These are phyloP conservation scores for Trypoxylus dichotomus DNA, from an alignment of 1,140 invertebrate species.

Conservation along the genomic window DNA sequence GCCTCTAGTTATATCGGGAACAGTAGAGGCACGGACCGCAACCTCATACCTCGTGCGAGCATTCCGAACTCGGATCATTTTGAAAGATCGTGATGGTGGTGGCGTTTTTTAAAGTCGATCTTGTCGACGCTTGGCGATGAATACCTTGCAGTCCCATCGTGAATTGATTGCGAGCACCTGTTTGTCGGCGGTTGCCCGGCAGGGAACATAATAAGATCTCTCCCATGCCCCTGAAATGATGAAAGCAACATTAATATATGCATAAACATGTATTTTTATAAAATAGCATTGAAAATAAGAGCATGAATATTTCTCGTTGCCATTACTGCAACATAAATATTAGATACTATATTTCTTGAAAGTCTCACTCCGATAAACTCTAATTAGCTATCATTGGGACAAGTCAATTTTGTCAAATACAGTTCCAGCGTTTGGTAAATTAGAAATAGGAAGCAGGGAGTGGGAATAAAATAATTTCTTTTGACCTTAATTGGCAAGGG, in stretches of 20 bases:
- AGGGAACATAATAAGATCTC: constrained; percentile 65
- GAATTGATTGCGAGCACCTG: constrained; percentile 38
- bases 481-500: too few species aligned
- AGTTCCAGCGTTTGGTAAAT: too few species aligned
- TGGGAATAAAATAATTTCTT: too few species aligned
- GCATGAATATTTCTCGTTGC: too few species aligned
- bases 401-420: too few species aligned
- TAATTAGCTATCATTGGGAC: too few species aligned
- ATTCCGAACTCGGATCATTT: constrained; percentile 49
- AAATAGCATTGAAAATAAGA: too few species aligned
- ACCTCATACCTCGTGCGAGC: constrained; percentile 48
- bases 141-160: constrained; percentile 37
- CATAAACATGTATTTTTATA: too few species aligned
- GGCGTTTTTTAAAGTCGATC: constrained; percentile 48
- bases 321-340: too few species aligned
- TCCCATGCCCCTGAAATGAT: constrained; percentile 57
- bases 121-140: constrained; percentile 46
- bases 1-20: constrained; percentile 37
- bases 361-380: too few species aligned
- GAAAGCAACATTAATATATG: background rate
- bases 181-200: constrained; percentile 38
- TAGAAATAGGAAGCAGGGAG: too few species aligned
- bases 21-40: constrained; percentile 44
- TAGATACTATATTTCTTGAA: too few species aligned
- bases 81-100: constrained; percentile 48